Conservation (phyloP, 2,113 vertebrate genomes). For the Syngnathus scovelli region DNA sequence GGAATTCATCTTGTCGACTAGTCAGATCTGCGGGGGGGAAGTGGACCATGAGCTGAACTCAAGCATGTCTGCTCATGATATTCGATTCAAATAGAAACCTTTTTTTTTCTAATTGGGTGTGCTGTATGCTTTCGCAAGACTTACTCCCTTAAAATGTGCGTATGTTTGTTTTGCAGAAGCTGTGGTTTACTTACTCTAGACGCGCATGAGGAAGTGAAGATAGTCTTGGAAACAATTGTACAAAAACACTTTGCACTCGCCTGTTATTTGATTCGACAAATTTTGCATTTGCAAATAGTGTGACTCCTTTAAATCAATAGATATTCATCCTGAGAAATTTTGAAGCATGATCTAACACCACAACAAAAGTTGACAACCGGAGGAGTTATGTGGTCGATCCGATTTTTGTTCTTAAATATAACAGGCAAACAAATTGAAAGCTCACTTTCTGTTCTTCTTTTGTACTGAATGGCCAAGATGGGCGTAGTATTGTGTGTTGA, state of each 20-base stretch:
- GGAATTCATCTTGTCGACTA: constrained; percentile 76
- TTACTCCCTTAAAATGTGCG: constrained; percentile 7
- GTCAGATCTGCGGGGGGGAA: constrained; percentile 68
- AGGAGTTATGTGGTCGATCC: neutral
- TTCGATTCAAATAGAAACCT: constrained; percentile 53
- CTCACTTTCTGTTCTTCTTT: neutral
- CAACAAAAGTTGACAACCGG: neutral
- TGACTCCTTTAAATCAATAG: neutral
- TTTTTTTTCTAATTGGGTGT: constrained; percentile 2
- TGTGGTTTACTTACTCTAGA: constrained; percentile 58
- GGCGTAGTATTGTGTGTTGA: constrained; percentile 34
- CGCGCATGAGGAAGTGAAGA: constrained; percentile 70
- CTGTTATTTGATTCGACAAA: constrained; percentile 37
- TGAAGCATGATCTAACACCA: neutral
- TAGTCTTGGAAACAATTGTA: constrained; percentile 33
- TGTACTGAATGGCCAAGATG: constrained; percentile 14
- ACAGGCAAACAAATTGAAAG: neutral
- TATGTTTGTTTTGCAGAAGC: constrained; percentile 58
- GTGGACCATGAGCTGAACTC: constrained; percentile 77
- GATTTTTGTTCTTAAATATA: neutral
- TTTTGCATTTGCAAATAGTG: constrained; percentile 56
- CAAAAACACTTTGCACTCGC: constrained; percentile 39
- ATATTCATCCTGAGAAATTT: no score
- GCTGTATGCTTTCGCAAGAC: neutral
- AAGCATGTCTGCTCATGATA: constrained; percentile 70